Base-by-base conservation (phyloP, 1,140 invertebrate genomes). In the Orchesella cincta region DNA sequence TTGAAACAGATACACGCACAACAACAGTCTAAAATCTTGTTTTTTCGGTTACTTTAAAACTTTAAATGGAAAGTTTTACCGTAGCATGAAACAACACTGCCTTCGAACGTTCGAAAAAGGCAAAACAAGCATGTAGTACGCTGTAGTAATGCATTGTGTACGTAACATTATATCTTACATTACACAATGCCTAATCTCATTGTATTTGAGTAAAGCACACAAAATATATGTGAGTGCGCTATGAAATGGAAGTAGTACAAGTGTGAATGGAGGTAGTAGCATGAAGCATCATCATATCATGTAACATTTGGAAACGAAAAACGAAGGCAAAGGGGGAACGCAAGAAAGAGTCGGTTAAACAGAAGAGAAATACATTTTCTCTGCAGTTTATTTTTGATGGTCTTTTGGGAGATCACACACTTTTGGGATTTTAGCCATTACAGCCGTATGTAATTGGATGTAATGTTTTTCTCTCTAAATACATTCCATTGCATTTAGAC, bases 401-500 rank as follows among this genome's bases (percentile, higher is more conserved):
- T 14, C 31, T 67, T n/a, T 33, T 3, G 31, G 62, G 31, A 67
- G 62, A 67, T 67, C 31, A 67, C 26, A 67, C 62, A 67, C 62
- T 67, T 67, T 18, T 29, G 62, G 62, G 62, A 67, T 67, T 67
- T 67, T 31, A 67, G 2, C 62, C 31, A 67, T 67, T 67, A 67
- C 62, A 67, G 31, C 62, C 8, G 16, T 23, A 26, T 67, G 62
- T 67, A 67, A 67, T 67, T 67, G 62, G 62, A 67, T 67, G 62
- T 67, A 67, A 67, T 67, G 62, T 67, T 67, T 67, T 67, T 12
- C 31, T 67, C 33, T 29, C 3, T n/a, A 57, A 57, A 57, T 31
- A 29, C 62, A 67, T 67, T 67, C 62, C 62, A 67, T 29, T 67
- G 62, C 31, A 31, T 5, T 67, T 57, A 26, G 26, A 29, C 12